Percentiles rank a stretch among this genome's conserved stretches.
These are phyloP conservation scores for Sussaba pulchella DNA, from an alignment of 2,888 invertebrate species.

Conservation along the genomic window DNA sequence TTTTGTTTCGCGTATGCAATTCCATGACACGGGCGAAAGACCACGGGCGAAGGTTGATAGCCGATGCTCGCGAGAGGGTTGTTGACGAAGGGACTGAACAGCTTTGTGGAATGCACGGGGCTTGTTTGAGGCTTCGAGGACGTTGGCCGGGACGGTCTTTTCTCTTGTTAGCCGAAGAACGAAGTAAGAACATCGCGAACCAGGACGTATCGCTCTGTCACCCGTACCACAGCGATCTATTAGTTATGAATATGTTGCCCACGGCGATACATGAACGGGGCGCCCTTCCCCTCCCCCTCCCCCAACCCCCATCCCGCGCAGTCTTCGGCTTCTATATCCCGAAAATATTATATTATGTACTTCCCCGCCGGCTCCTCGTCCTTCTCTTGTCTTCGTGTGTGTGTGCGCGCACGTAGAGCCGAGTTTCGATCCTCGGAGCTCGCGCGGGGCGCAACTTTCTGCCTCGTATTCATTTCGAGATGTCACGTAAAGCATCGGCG, in stretches of 20 bases:
- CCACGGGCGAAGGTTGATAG: constrained; percentile 2
- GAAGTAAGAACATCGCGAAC: constrained; percentile 77
- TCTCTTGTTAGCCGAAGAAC: constrained; percentile 57
- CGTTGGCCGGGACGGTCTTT: constrained; percentile 52
- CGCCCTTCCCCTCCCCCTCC: constrained; percentile 71
- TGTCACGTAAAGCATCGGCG: constrained; percentile 78
- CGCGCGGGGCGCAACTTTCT: constrained; percentile 59
- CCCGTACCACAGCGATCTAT: constrained; percentile 82
- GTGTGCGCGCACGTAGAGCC: constrained; percentile 29
- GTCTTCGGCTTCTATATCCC: constrained; percentile 72
- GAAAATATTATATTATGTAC: constrained; percentile 79
- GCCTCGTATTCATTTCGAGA: constrained; percentile 78
- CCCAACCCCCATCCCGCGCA: too few relatives aligned
- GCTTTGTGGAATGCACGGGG: constrained; percentile 79
- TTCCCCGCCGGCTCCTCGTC: constrained; percentile 60
- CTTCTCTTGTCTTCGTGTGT: constrained; percentile 30
- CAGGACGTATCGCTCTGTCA: constrained; percentile 84
- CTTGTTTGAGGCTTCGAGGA: constrained; percentile 74
- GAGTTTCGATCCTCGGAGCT: constrained; percentile 26
- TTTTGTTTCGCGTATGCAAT: too few relatives aligned
- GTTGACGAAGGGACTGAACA: constrained; percentile 66
- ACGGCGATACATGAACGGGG: constrained; percentile 82
- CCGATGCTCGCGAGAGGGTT: constrained; percentile 47
- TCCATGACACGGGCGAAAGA: too few relatives aligned
- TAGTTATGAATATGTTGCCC: constrained; percentile 84